A percentile compares a stretch with the other conserved stretches of the same genome.
Conservation (phyloP, 2,888 invertebrate species). For the Aelia acuminata region DNA sequence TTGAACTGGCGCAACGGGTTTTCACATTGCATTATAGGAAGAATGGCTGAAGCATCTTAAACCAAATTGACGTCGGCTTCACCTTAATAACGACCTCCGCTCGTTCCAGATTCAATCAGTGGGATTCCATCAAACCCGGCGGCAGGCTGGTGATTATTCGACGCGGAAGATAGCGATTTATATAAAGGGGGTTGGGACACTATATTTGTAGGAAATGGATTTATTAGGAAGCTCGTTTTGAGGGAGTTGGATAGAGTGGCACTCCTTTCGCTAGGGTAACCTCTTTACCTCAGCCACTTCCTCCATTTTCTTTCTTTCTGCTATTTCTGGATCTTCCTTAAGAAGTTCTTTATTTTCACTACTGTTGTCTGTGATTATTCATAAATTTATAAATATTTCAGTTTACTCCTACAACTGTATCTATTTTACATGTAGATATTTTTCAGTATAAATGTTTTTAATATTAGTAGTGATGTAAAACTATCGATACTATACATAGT, state of each 20-base stretch:
- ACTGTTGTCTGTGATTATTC: too few relatives aligned
- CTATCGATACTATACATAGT: too few relatives aligned
- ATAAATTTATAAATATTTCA: neutral
- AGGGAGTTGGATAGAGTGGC: neutral
- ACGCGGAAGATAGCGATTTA: neutral
- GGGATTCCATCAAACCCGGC: neutral
- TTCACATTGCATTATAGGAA: neutral
- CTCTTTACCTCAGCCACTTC: neutral
- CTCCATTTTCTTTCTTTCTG: neutral
- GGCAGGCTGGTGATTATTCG: neutral
- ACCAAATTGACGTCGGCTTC: neutral
- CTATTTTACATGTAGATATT: too few relatives aligned
- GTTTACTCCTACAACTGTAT: too few relatives aligned
- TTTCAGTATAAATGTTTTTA: too few relatives aligned
- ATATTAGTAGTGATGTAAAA: too few relatives aligned
- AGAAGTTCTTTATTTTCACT: neutral
- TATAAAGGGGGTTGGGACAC: neutral
- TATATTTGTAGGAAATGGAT: constrained; percentile 14
- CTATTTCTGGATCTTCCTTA: neutral
- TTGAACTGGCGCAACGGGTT: neutral
- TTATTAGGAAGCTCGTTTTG: neutral
- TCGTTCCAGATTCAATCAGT: neutral
- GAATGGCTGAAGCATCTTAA: neutral
- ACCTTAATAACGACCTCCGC: neutral
- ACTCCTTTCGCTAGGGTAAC: neutral